A percentile compares a stretch with the other conserved stretches of the same genome.
phyloP scores from a whole-genome alignment of 2,113 vertebrate genomes.

The Mugil cephalus region DNA sequence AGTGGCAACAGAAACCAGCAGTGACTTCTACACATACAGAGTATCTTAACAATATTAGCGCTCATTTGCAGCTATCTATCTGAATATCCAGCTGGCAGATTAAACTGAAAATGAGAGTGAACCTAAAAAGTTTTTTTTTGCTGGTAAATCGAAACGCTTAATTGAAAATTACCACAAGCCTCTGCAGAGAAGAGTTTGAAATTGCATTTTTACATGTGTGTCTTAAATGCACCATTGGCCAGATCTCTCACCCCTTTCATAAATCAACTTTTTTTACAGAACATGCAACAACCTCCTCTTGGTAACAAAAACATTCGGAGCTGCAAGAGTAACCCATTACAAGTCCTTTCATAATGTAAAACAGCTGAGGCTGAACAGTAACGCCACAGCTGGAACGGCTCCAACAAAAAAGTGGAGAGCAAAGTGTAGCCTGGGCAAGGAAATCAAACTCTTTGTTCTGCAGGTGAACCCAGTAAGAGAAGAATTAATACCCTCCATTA shows the following conservation, averaged over 20 bases:
- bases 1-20: too few species aligned
- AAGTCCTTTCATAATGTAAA: constrained; percentile 31
- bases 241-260: constrained; percentile 12
- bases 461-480: constrained; percentile 44
- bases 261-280: constrained; percentile 18
- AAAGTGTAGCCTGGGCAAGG: not conserved
- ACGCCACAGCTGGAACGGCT: constrained; percentile 48
- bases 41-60: too few species aligned
- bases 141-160: too few species aligned
- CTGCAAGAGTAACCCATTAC: constrained; percentile 46
- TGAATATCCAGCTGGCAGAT: too few species aligned
- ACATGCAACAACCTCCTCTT: constrained; percentile 6
- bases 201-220: not conserved
- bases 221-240: not conserved
- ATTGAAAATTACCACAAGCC: too few species aligned
- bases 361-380: constrained; percentile 25
- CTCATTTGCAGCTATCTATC: too few species aligned
- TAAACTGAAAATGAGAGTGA: too few species aligned
- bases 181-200: constrained; percentile 9
- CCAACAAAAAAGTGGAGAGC: constrained; percentile 1
- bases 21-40: too few species aligned
- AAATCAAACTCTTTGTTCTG: constrained; percentile 69
- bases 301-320: constrained; percentile 16
- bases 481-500: constrained; percentile 62
- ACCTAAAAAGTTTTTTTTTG: too few species aligned